These are phyloP conservation scores for Podabrus alpinus DNA, from an alignment of 2,888 invertebrate genomes.

Conservation along the genomic window DNA sequence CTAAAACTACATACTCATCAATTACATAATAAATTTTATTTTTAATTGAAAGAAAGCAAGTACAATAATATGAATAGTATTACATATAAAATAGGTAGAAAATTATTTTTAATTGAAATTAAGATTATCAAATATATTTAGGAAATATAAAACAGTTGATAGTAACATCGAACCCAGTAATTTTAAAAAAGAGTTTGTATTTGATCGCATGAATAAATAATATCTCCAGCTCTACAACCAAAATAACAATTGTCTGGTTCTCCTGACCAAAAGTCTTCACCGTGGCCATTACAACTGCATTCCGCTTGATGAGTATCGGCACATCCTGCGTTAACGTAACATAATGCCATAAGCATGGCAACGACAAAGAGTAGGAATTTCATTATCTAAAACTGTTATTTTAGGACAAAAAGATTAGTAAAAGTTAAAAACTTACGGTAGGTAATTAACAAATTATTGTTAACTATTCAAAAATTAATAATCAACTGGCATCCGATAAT, in stretches of 20 bases:
- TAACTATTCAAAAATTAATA: not conserved
- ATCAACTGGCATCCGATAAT: not conserved
- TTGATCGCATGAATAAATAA: not conserved
- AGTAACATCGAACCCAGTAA: not conserved
- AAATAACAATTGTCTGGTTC: not conserved
- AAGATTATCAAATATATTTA: not conserved
- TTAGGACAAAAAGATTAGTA: not conserved
- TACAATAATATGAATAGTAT: not conserved
- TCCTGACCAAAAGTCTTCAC: not conserved
- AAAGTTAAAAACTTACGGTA: not conserved
- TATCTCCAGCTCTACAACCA: not conserved
- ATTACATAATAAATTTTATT: too few relatives aligned
- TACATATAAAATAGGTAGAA: not conserved
- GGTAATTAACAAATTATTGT: not conserved
- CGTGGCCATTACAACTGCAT: not conserved
- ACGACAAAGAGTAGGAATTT: not conserved
- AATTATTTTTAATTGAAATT: not conserved
- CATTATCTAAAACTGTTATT: not conserved
- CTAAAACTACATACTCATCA: too few relatives aligned
- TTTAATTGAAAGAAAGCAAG: too few relatives aligned
- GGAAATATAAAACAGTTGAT: not conserved
- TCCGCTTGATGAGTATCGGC: not conserved
- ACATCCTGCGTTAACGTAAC: not conserved
- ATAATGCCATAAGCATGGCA: not conserved
- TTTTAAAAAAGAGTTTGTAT: not conserved